phyloP scores from a whole-genome alignment of 1,140 invertebrate species.

The Atopsyche davidsoni region DNA sequence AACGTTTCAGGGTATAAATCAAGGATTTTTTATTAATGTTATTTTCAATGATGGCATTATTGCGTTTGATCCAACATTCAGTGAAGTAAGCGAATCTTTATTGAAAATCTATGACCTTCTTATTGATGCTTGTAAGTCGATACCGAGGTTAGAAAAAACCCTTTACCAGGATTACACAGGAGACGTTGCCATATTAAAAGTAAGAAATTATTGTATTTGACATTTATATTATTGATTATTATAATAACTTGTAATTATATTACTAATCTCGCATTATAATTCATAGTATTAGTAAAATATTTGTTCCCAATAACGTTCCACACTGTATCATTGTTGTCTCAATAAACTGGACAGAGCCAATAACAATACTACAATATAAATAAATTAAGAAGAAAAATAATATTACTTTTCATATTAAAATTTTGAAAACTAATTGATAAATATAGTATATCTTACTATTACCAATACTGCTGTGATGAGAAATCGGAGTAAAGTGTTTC shows the following conservation, averaged over 20 bases:
- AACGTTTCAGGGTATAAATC: conserved; percentile 58
- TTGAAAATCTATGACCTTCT: conserved; percentile 67
- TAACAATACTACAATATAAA: no score
- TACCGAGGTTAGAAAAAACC: conserved; percentile 69
- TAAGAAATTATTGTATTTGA: conserved; percentile 32
- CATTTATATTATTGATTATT: no score
- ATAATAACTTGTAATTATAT: conserved; percentile 13
- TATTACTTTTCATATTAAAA: no score
- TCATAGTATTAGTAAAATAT: not conserved
- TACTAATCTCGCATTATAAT: not conserved
- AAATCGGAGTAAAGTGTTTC: no score
- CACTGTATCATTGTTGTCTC: no score
- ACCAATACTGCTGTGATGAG: no score
- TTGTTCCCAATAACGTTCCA: no score
- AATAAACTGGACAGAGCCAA: no score
- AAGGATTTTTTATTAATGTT: conserved; percentile 70
- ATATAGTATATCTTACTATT: no score
- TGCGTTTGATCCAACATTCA: conserved; percentile 75
- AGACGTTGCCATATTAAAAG: conserved; percentile 42
- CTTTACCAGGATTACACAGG: conserved; percentile 57
- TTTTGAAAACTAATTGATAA: no score
- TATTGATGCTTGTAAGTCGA: conserved; percentile 58
- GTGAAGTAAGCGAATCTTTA: conserved; percentile 63
- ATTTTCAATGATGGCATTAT: conserved; percentile 61
- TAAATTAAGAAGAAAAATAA: no score